Evolutionary conservation across 1,140 invertebrate genomes (phyloP).

Genomic region (silkworm (Bombyx mori)): ASM3026992v2 NC_085117.1:1897001-1897500

Average conservation of each 20-base stretch:
- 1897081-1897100: too few species aligned
- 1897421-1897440: constrained; percentile 48
- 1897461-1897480: constrained; percentile 55
- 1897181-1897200: too few species aligned
- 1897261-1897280: constrained; percentile 38
- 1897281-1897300: constrained; percentile 37
- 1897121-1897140: too few species aligned
- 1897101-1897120: too few species aligned
- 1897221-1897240: constrained; percentile 43
- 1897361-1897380: constrained; percentile 39
- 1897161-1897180: too few species aligned
- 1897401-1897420: constrained; percentile 22
- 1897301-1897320: constrained; percentile 43
- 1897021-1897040: too few species aligned
- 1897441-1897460: constrained; percentile 48
- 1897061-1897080: too few species aligned
- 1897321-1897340: constrained; percentile 35
- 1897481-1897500: constrained; percentile 54
- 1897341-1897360: constrained; percentile 53
- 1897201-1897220: constrained; percentile 48
- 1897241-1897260: constrained; percentile 42
- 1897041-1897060: too few species aligned
- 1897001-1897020: too few species aligned
- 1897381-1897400: constrained; percentile 23
- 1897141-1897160: too few species aligned